phyloP scores from a whole-genome alignment of 2,888 invertebrate genomes.

The Thera britannica region DNA sequence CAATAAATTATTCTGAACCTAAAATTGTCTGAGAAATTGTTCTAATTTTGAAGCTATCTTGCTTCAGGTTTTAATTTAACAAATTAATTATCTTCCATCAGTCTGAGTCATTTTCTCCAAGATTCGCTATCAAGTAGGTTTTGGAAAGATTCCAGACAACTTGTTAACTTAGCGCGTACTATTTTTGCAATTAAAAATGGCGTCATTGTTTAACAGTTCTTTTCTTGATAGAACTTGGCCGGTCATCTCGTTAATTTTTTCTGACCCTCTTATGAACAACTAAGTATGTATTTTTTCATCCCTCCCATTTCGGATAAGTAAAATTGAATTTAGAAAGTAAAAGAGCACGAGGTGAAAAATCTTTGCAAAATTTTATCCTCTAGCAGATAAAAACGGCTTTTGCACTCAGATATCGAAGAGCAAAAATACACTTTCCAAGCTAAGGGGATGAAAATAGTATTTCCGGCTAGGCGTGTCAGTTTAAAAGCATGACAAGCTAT shows the following conservation, averaged over 20 bases:
- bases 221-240: no score
- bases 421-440: no score
- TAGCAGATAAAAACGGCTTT: no score
- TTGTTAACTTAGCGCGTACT: neutral
- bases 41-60: neutral
- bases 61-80: constrained; percentile 1
- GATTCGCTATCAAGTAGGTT: constrained; percentile 4
- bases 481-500: neutral
- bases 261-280: no score
- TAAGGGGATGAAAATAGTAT: neutral
- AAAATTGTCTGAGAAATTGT: constrained; percentile 1
- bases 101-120: neutral
- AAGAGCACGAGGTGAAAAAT: no score
- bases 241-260: no score
- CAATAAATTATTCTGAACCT: neutral
- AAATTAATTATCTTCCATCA: constrained; percentile 7
- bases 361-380: no score
- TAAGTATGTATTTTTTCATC: no score
- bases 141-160: constrained; percentile 9
- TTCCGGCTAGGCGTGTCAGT: neutral
- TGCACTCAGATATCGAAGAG: no score
- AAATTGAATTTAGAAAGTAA: no score
- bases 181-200: constrained; percentile 7
- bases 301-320: no score
- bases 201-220: no score